phyloP scores from a whole-genome alignment of 1,140 invertebrate species.

The Hesperophylax magnus region DNA sequence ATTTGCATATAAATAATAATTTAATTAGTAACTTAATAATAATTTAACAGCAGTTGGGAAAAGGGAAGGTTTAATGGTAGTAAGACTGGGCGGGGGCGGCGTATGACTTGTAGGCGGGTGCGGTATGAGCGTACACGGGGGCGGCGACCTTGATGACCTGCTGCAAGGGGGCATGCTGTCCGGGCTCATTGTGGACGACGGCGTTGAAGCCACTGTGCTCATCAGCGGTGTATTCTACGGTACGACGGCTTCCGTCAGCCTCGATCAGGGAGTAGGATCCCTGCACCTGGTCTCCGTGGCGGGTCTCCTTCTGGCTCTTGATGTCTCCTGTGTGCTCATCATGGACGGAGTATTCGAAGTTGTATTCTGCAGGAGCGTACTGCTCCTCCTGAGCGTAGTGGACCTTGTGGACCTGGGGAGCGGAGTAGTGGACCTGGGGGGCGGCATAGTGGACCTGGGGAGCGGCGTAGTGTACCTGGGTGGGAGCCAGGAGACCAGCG shows the following conservation, averaged over 20 bases:
- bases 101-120: slow-evolving; percentile 44
- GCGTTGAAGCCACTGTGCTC: slow-evolving; percentile 81
- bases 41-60: too few species aligned
- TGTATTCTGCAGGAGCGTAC: slow-evolving; percentile 66
- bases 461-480: slow-evolving; percentile 58
- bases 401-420: slow-evolving; percentile 60
- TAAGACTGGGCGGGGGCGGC: slow-evolving; percentile 55
- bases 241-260: slow-evolving; percentile 77
- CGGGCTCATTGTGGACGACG: slow-evolving; percentile 72
- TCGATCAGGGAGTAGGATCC: slow-evolving; percentile 74
- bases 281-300: slow-evolving; percentile 73
- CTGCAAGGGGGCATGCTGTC: slow-evolving; percentile 64
- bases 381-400: slow-evolving; percentile 61
- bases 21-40: too few species aligned
- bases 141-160: slow-evolving; percentile 33
- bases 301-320: slow-evolving; percentile 73
- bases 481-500: slow-evolving; percentile 56
- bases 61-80: slow-evolving; percentile 42
- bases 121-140: slow-evolving; percentile 26
- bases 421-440: slow-evolving; percentile 57
- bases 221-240: slow-evolving; percentile 82
- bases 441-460: slow-evolving; percentile 59
- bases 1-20: too few species aligned
- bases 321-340: slow-evolving; percentile 73
- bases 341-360: slow-evolving; percentile 70